Base-by-base conservation (phyloP, 2,797 vertebrate species). In the Halcyon badia region DNA sequence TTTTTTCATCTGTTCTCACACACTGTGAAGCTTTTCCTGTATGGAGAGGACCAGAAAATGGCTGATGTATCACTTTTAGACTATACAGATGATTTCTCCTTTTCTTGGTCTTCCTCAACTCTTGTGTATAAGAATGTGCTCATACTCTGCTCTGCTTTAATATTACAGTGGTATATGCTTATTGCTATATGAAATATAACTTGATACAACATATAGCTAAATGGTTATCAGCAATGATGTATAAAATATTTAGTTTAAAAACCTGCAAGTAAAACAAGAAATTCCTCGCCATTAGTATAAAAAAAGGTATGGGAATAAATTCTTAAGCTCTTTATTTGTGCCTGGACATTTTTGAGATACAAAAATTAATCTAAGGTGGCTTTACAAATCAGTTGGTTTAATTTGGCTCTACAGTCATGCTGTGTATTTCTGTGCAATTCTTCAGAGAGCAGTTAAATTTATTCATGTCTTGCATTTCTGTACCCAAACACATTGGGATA, bases 241-340 rank as follows among this genome's bases (percentile, higher is more conserved):
- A 71, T 48, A 90, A 87, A 81, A 65, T 86, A 83, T 64, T 73
- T 89, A 65, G 52, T 94, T 70, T 64, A 7, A 86, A 93, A 89
- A 68, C 22, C 85, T 87, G 11, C 44, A 87, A 89, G 37, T 41
- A 83, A 92, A 22, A 14, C 1, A 1, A 86, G 51, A 61, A 91
- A 92, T 75, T 93, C n/a, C n/a, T 33, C 21, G 6, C 8, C 26
- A 37, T 89, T 94, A 83, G 17, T 58, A 54, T 69, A 71, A 89
- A 92, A 92, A 83, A 68, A 78, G 33, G 7, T 51, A 54, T 35
- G 15, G 28, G 41, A 81, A 88, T 65, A 83, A 82, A n/a, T 58
- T 75, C 31, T 51, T 75, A 86, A 35, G 28, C 30, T 95, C 35
- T 81, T 94, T 77, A 56, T 88, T 88, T 91, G 24, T 83, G 76